Base-by-base conservation (phyloP, 2,797 vertebrate species). In the Sandelia bainsii region DNA sequence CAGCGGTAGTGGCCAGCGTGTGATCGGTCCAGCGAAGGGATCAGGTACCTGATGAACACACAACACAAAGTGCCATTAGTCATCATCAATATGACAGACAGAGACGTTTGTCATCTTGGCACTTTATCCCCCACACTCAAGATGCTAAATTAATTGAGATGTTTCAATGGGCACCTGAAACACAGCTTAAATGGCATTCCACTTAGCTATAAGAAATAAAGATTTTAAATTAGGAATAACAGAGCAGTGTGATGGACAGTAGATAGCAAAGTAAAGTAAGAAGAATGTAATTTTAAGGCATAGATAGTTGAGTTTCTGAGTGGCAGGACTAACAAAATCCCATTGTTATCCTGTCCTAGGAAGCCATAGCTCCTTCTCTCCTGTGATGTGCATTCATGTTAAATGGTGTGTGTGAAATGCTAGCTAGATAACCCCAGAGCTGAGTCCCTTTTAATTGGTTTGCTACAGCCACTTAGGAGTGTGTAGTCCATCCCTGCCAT, bases 1-100 rank as follows among this genome's bases (percentile, higher is more conserved):
- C 98, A 99, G 79, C 97, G 96, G 93, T 99, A 99, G 95, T 96
- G 96, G 69, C 98, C 98, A 0, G 98, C 97, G 0, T 99, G 96
- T 0, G 94, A 95, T 69, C 96, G 95, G 93, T 99, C 97, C 92
- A 99, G 94, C 0, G 96, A 97, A 0, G 96, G 95, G 90, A 99
- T 98, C 94, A 98, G 95, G 90, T 98, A 99, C 94, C 98, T 99
- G 87, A 3, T 8, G 79, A 75, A 65, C 64, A 85, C 54, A 58
- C 54, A 73, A 84, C 60, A 79, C 67, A 81, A 69, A 80, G 72
- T 54, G 61, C 79, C 80, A 81, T 91, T 85, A 88, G 75, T 87
- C 80, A 85, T 81, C 83, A 80, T 84, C 73, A 69, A 37, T 37
- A 23, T 81, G 80, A 86, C 70, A 51, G 84, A 85, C 75, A 71